A percentile compares a stretch with the other conserved stretches of the same genome.
Evolutionary conservation across 2,888 invertebrate species (phyloP).

Genomic region (Eucera pruinosa): DNA sequence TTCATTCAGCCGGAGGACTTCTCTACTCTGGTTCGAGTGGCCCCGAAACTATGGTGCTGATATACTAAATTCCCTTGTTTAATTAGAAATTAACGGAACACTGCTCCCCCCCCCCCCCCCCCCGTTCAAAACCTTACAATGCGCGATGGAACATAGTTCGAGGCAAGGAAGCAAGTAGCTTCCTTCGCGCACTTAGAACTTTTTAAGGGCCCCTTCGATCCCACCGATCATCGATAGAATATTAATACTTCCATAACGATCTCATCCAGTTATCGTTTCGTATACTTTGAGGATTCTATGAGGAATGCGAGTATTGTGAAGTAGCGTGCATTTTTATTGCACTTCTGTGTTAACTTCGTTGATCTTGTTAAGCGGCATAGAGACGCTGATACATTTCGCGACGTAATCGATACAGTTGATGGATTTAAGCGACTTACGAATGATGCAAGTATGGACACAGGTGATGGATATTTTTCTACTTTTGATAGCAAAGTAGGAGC

Average conservation of each 20-base stretch:
- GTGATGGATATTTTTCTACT: no score
- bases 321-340: neutral
- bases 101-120: slow-evolving; percentile 9
- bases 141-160: no score
- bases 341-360: no score
- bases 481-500: no score
- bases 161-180: neutral
- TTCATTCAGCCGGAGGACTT: slow-evolving; percentile 2
- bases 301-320: no score
- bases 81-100: slow-evolving; percentile 63
- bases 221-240: slow-evolving; percentile 12
- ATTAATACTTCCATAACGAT: slow-evolving; percentile 36
- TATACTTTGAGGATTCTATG: slow-evolving; percentile 4
- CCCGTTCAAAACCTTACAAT: no score
- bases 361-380: no score
- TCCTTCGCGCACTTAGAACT: neutral
- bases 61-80: slow-evolving; percentile 58
- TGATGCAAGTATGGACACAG: no score
- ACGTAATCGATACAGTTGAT: no score
- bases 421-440: no score
- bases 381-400: no score
- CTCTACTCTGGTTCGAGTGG: slow-evolving; percentile 28
- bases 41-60: slow-evolving; percentile 42
- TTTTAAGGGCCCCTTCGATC: slow-evolving; percentile 4
- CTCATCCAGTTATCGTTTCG: neutral